Conservation (phyloP, 1,140 invertebrate species). For the Drosophila cardini region DNA sequence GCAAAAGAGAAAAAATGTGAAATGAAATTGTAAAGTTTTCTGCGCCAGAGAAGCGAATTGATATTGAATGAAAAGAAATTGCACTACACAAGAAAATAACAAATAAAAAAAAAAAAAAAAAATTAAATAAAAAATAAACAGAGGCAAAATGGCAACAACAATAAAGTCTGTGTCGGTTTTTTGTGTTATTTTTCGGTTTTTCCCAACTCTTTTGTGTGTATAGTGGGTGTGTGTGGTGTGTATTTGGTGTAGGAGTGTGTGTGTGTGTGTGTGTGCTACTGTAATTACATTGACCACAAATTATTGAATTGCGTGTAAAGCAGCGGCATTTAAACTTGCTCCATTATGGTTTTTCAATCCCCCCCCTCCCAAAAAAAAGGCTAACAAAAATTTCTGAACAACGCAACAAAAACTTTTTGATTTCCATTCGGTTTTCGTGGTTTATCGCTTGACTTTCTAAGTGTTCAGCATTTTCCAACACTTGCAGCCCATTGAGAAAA, state of each 20-base stretch:
- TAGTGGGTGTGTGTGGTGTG: neutral
- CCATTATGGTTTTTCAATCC: slow-evolving; percentile 25
- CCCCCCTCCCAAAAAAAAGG: neutral
- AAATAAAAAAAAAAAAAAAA: slow-evolving; percentile 17
- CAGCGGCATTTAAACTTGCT: slow-evolving; percentile 42
- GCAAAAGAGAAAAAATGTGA: slow-evolving; percentile 20
- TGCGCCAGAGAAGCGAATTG: slow-evolving; percentile 39
- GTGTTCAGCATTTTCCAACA: neutral
- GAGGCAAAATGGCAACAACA: slow-evolving; percentile 31
- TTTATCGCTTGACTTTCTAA: slow-evolving; percentile 12
- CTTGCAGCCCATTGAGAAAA: neutral
- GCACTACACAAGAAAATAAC: slow-evolving; percentile 40
- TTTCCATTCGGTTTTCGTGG: slow-evolving; percentile 15
- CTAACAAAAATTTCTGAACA: neutral
- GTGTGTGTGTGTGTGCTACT: slow-evolving; percentile 11
- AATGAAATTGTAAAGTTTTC: slow-evolving; percentile 49
- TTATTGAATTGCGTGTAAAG: slow-evolving; percentile 58
- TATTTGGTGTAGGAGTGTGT: neutral
- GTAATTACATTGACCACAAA: slow-evolving; percentile 59
- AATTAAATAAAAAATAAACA: slow-evolving; percentile 31
- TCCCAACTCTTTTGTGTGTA: neutral
- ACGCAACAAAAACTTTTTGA: slow-evolving; percentile 16
- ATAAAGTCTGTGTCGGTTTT: neutral
- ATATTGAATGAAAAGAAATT: slow-evolving; percentile 54
- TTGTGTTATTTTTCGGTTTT: neutral